Evolutionary conservation across 2,797 vertebrate species (phyloP), one percentile per base, ranked within the genome.

Genomic region (Myripristis murdjan): DNA sequence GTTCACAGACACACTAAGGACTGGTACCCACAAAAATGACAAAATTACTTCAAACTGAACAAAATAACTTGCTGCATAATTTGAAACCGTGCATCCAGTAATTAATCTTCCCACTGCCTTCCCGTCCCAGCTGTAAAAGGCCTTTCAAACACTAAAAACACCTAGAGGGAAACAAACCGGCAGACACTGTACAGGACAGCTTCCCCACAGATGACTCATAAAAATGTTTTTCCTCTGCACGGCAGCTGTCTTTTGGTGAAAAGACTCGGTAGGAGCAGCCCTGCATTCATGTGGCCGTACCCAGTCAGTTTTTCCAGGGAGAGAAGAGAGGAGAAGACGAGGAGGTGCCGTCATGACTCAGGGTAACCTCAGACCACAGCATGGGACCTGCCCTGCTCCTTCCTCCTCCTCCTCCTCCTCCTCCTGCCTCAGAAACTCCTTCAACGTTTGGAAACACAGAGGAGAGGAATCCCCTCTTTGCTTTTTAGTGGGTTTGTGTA

Each of bases 261-360:
- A 56, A 39, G 55, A 70, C 35, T n/a, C n/a, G 68, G 72, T 58
- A 39, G 66, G 61, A 24, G 47, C 60, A 53, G 78, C 47, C 23
- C 37, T 37, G 60, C 81, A 58, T 73, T 82, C 73, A 63, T 77
- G 81, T 71, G 84, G 74, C 57, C 0, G 4, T 14, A 15, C 49
- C 9, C 54, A 56, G 70, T 90, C 81, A 87, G 26, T 74, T 85
- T 90, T 90, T 90, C 88, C 87, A 90, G 61, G 57, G 62, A 77
- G 64, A 62, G 51, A 51, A 70, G 59, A 56, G 59, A 35, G 35
- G 28, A 49, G 20, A n/a, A 28, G 41, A 37, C 18, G 56, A 86
- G 80, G 83, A 70, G 77, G 59, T 69, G 80, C 53, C 62, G 39
- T 64, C 57, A 41, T 90, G 82, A 89, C 69, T 90, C 81, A 88